These are phyloP conservation scores for Atopsyche davidsoni DNA, from an alignment of 1,140 invertebrate genomes.

Conservation along the genomic window DNA sequence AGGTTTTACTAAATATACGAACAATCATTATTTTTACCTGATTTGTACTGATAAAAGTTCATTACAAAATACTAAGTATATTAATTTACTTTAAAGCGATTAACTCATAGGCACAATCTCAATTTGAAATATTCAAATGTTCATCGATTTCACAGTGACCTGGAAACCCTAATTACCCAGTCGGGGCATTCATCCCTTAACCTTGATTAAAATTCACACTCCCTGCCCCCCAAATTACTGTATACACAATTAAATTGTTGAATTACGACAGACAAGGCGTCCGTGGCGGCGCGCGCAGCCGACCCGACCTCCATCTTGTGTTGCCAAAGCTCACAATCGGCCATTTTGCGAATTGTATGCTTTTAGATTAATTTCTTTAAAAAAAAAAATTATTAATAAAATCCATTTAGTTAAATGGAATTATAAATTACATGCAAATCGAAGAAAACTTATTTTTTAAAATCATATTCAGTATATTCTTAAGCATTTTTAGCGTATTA, in stretches of 20 bases:
- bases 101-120: too few relatives aligned
- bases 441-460: too few relatives aligned
- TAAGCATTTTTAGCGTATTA: too few relatives aligned
- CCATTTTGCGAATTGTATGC: background rate
- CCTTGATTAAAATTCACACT: slow-evolving; percentile 31
- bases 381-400: background rate
- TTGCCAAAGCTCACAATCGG: slow-evolving; percentile 4
- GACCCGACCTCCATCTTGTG: too few relatives aligned
- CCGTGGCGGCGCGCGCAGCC: too few relatives aligned
- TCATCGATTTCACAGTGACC: slow-evolving; percentile 28
- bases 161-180: slow-evolving; percentile 29
- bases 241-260: slow-evolving; percentile 32
- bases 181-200: slow-evolving; percentile 19
- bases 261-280: slow-evolving; percentile 30
- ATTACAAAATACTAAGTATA: too few relatives aligned
- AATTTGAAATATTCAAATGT: slow-evolving; percentile 25
- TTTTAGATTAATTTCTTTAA: background rate
- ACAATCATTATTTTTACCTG: too few relatives aligned
- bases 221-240: slow-evolving; percentile 27
- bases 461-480: too few relatives aligned
- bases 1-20: too few relatives aligned
- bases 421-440: background rate
- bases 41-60: too few relatives aligned
- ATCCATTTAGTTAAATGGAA: background rate
- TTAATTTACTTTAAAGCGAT: too few relatives aligned